Evolutionary conservation across 2,797 vertebrate species (phyloP).

Genomic region (Hippocampus kuda): DNA sequence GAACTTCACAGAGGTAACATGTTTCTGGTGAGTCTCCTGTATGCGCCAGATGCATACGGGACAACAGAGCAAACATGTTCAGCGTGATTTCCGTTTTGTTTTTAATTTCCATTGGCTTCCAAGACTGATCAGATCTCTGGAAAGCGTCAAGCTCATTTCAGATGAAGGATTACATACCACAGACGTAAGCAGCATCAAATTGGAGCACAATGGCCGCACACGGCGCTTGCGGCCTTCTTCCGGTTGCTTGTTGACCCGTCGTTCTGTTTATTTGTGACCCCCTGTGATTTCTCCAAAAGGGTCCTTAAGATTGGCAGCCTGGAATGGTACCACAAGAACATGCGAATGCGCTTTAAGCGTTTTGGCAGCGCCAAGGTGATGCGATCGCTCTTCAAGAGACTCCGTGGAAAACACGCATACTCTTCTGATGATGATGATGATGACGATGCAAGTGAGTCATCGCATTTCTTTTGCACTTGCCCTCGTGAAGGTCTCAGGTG

Average conservation of each 20-base stretch:
- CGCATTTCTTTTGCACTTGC: neutral
- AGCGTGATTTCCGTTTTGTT: neutral
- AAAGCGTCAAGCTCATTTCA: neutral
- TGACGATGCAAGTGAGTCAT: slow-evolving; percentile 52
- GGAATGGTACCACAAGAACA: slow-evolving; percentile 85
- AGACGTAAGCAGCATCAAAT: neutral
- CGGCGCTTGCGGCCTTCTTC: neutral
- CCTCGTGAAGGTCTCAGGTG: neutral
- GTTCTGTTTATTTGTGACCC: neutral
- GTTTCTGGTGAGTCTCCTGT: neutral
- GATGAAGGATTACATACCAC: neutral
- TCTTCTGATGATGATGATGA: slow-evolving; percentile 35
- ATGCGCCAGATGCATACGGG: neutral
- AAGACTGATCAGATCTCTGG: neutral
- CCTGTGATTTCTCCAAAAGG: slow-evolving; percentile 49
- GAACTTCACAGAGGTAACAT: neutral
- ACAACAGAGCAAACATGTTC: neutral
- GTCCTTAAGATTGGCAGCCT: slow-evolving; percentile 80
- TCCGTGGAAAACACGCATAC: slow-evolving; percentile 47
- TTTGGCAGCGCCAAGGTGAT: slow-evolving; percentile 91
- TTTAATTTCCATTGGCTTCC: neutral
- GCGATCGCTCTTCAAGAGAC: slow-evolving; percentile 75
- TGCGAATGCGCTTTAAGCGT: slow-evolving; percentile 79
- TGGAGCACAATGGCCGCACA: neutral
- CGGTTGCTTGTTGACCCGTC: neutral